Evolutionary conservation across 2,888 invertebrate genomes (phyloP).

Genomic region (Limnephilus lunatus): DNA sequence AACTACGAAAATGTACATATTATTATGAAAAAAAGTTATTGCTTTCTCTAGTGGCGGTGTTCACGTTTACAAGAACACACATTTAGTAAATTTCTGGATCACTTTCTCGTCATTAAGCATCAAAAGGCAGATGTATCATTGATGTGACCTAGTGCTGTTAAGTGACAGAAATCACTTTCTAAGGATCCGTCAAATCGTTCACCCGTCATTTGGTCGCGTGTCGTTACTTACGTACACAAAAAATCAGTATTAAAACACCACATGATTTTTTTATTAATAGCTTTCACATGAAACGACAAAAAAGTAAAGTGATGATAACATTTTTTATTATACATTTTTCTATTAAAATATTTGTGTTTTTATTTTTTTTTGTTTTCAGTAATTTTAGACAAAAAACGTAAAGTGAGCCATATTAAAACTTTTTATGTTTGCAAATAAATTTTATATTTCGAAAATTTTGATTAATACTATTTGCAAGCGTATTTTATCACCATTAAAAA

Average conservation of each 20-base stretch:
- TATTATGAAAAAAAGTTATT: neutral
- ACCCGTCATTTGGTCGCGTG: neutral
- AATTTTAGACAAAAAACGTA: too few species aligned
- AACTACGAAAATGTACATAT: neutral
- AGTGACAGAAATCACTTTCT: neutral
- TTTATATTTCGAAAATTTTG: too few species aligned
- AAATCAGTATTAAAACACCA: neutral
- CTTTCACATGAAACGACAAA: too few species aligned
- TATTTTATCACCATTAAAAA: too few species aligned
- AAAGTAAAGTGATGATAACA: too few species aligned
- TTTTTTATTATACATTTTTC: too few species aligned
- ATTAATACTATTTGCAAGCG: too few species aligned
- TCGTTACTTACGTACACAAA: neutral
- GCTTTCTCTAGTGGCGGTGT: neutral
- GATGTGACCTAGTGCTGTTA: neutral
- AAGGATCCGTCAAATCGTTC: neutral
- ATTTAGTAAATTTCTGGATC: neutral
- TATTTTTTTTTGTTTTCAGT: too few species aligned
- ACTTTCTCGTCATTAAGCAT: slow-evolving; percentile 11
- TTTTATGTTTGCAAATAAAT: too few species aligned
- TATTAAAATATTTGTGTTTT: too few species aligned
- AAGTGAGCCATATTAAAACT: too few species aligned
- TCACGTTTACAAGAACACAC: neutral
- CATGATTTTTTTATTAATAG: too few species aligned
- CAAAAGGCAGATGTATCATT: neutral